Evolutionary conservation across 2,797 vertebrate species (phyloP).

Genomic region (Phataginus tricuspis): DNA sequence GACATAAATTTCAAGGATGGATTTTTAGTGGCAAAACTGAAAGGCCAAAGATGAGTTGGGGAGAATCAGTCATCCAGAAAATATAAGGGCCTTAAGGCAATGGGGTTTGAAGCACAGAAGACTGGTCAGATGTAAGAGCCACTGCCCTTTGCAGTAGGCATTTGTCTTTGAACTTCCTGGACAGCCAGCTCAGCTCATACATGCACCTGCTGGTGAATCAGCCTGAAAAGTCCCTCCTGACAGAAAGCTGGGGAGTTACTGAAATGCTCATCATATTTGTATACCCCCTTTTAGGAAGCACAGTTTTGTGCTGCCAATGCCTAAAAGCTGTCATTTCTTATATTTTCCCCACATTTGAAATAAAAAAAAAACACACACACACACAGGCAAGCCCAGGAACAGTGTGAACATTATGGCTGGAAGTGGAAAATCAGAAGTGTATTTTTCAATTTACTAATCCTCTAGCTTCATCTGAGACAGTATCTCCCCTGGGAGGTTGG

Average conservation of each 20-base stretch:
- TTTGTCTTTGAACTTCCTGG: background rate
- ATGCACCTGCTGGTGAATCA: background rate
- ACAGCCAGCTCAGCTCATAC: too few species aligned
- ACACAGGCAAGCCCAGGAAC: background rate
- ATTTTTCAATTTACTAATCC: background rate
- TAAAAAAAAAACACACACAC: background rate
- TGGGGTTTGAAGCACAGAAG: background rate
- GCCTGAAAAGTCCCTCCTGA: background rate
- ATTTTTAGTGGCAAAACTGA: background rate
- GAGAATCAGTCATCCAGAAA: background rate
- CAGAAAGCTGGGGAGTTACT: too few species aligned
- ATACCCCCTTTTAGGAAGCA: background rate
- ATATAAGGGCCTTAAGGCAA: background rate
- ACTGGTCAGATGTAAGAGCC: background rate
- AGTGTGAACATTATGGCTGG: background rate
- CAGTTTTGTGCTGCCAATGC: background rate
- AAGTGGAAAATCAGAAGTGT: background rate
- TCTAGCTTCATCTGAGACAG: background rate
- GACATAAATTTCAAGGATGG: background rate
- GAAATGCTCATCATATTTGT: background rate
- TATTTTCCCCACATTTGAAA: background rate
- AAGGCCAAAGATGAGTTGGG: background rate
- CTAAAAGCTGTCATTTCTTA: background rate
- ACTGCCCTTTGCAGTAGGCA: background rate
- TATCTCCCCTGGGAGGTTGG: background rate